Conservation (phyloP, 2,797 vertebrate genomes). For the Cuculus canorus region DNA sequence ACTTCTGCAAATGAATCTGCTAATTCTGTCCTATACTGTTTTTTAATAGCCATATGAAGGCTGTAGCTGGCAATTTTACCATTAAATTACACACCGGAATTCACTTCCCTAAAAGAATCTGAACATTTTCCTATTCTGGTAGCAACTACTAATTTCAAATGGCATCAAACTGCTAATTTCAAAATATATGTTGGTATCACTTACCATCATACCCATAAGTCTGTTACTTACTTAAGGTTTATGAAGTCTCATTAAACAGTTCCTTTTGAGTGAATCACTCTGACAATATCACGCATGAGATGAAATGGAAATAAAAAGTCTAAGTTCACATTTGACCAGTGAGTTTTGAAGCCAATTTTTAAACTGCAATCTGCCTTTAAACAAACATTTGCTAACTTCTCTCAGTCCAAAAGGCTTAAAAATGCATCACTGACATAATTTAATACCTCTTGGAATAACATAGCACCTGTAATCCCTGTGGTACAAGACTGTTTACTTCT, state of each 20-base stretch:
- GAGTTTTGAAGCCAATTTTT: neutral
- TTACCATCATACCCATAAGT: neutral
- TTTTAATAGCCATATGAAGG: constrained; percentile 20
- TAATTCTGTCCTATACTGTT: neutral
- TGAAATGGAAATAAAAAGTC: neutral
- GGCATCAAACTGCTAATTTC: neutral
- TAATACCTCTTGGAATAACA: neutral
- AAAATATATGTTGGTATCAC: neutral
- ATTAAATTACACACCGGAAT: neutral
- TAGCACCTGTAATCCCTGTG: neutral
- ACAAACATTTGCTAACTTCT: neutral
- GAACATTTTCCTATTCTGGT: neutral
- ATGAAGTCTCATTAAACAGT: neutral
- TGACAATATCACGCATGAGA: neutral
- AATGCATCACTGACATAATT: neutral
- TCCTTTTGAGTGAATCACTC: neutral
- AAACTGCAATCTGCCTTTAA: neutral
- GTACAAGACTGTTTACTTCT: neutral
- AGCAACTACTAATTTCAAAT: neutral
- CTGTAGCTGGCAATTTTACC: neutral
- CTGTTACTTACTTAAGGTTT: neutral
- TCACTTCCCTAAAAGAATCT: neutral
- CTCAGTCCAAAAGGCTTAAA: neutral
- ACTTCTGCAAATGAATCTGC: neutral
- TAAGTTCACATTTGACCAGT: neutral